Base-by-base conservation (phyloP, 2,888 invertebrate genomes). In the Hyposoter dolosus region DNA sequence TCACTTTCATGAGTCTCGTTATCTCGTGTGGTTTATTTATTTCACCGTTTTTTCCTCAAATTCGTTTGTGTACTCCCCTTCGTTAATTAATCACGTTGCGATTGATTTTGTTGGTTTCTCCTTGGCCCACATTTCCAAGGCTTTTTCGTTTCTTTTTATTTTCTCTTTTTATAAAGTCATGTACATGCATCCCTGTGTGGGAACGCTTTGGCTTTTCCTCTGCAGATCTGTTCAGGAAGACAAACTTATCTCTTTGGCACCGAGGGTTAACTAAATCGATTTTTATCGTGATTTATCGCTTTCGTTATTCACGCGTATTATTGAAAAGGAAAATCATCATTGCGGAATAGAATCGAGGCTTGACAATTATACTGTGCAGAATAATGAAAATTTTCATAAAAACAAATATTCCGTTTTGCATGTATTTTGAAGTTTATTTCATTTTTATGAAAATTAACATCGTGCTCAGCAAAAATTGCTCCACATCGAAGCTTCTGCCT, bases 181-280 rank as follows among this genome's bases (percentile, higher is more conserved):
- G 10, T 43, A 40, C 60, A 12, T 43, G 79, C 71, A 43, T 80
- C 80, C 71, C 71, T 43, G 43, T 17, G 12, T 17, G 63, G 19
- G 40, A 60, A 79, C 68, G 35, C 50, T 19, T 66, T 35, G 28
- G 15, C 65, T 50, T 50, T 69, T 60, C 71, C 60, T 82, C 68
- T 60, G 65, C 78, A 63, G 60, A 43, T 84, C 82, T 32, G 53
- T 50, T 69, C 32, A 63, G 78, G 78, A 82, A 85, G 85, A 82
- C 84, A 82, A 82, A 82, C 65, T 71, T 81, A 19, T 65, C 47
- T 78, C 60, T 82, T 82, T 85, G 84, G 84, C 81, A 84, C 84
- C 77, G 77, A 72, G 75, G 69, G 17, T 19, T 63, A 69, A 5
- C 35, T 47, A 53, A 17, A 78, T 23, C 40, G 53, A 23, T 15